Evolutionary conservation across 1,140 invertebrate species (phyloP), one percentile per base, ranked within the genome.

Genomic region (Pseudomyrmex concolor): DNA sequence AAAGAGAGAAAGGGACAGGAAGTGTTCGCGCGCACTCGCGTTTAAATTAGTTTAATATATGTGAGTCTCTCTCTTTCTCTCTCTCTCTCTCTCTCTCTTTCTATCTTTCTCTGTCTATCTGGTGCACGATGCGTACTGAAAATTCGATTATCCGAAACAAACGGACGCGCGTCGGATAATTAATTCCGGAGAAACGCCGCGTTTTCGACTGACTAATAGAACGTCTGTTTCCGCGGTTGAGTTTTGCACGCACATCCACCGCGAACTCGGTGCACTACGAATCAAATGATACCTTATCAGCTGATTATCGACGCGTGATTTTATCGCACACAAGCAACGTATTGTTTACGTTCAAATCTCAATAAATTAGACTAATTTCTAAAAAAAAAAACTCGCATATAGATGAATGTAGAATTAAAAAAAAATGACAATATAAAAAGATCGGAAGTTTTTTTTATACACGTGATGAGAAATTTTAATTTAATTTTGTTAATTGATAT

Each of bases 1-100:
- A 25, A 15, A 15, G 64, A 43, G 22, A 3, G 50, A 15, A 45
- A 25, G 60, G n/a, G 72, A 63, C 51, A 22, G 59, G 63, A 60
- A 76, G 59, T 25, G 19, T 17, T n/a, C 13, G 22, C 57, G 54
- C 45, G 55, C 71, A 54, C 60, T 34, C 73, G 74, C 19, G 34
- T 70, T 80, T 59, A 80, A 80, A 80, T 70, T 80, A 80, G 76
- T 80, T 80, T 80, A 59, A 80, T 80, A 70, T 80, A 80, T 66
- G 54, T 17, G 17, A 45, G 66, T 50, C 19, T 15, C 13, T 45
- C 57, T 13, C 4, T 34, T 4, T 34, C 25, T 5, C 25, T 34
- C 25, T 34, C 1, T 34, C 34, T 34, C 34, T 34, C 5, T 7
- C 34, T 34, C 34, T 34, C 43, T 57, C n/a, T 68, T 50, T 57